These are phyloP conservation scores for Popillia japonica DNA, from an alignment of 1,140 invertebrate species.

Conservation along the genomic window DNA sequence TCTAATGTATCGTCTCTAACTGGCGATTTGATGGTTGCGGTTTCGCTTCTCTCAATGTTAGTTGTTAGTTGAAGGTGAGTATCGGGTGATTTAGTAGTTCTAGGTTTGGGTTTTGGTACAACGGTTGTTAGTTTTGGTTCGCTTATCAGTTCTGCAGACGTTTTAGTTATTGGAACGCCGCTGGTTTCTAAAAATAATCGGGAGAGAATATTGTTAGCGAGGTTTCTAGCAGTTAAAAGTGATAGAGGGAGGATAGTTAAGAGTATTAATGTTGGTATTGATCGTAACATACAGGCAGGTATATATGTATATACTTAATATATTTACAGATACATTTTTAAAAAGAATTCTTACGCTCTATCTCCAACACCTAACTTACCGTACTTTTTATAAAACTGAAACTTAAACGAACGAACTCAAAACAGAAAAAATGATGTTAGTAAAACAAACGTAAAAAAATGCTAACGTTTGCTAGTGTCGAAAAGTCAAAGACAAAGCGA, in stretches of 20 bases:
- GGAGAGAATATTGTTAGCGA: slow-evolving; percentile 56
- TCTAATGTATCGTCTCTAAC: slow-evolving; percentile 55
- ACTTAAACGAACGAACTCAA: slow-evolving; percentile 34
- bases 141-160: slow-evolving; percentile 29
- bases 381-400: slow-evolving; percentile 35
- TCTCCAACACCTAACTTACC: slow-evolving; percentile 50
- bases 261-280: slow-evolving; percentile 36
- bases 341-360: slow-evolving; percentile 30
- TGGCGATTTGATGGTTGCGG: slow-evolving; percentile 47
- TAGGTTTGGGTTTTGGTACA: slow-evolving; percentile 58
- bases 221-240: slow-evolving; percentile 52
- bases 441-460: slow-evolving; percentile 35
- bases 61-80: slow-evolving; percentile 46
- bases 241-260: slow-evolving; percentile 41
- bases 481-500: slow-evolving; percentile 27
- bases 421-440: slow-evolving; percentile 35
- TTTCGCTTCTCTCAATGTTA: slow-evolving; percentile 45
- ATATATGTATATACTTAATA: slow-evolving; percentile 19
- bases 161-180: slow-evolving; percentile 55
- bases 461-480: slow-evolving; percentile 38
- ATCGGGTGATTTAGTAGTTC: slow-evolving; percentile 50
- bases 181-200: slow-evolving; percentile 61
- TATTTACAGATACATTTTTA: slow-evolving; percentile 7
- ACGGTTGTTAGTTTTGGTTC: slow-evolving; percentile 38
- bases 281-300: slow-evolving; percentile 47